Conservation (phyloP, 2,797 vertebrate species). For the Danio aesculapii region DNA sequence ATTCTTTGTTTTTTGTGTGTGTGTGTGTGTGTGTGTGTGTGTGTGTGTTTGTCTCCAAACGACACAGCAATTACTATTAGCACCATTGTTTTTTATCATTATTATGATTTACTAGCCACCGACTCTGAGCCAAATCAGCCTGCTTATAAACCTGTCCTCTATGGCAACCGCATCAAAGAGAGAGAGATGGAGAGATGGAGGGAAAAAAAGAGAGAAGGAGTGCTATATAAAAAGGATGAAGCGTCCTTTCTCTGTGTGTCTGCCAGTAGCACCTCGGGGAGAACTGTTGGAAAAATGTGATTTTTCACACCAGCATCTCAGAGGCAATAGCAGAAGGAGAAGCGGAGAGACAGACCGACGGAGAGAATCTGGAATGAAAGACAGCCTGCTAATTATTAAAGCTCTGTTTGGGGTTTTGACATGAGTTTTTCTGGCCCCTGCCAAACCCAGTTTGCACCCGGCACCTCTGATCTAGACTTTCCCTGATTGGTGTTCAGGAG, state of each 20-base stretch:
- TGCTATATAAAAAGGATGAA: constrained; percentile 81
- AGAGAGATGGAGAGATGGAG: constrained; percentile 31
- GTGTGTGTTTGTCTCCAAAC: constrained; percentile 52
- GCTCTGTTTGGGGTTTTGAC: constrained; percentile 71
- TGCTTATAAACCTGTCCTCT: constrained; percentile 78
- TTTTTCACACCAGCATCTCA: constrained; percentile 78
- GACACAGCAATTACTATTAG: constrained; percentile 70
- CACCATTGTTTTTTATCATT: constrained; percentile 66
- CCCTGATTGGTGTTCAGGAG: background rate
- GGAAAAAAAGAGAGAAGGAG: constrained; percentile 59
- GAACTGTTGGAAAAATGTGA: constrained; percentile 81
- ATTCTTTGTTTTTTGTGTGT: constrained; percentile 45
- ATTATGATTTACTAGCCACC: constrained; percentile 66
- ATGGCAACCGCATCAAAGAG: constrained; percentile 82
- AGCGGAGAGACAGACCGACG: constrained; percentile 58
- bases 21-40: constrained; percentile 27
- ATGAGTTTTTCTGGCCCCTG: constrained; percentile 64
- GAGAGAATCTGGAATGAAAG: constrained; percentile 60
- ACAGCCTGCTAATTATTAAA: constrained; percentile 76
- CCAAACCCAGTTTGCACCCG: constrained; percentile 47
- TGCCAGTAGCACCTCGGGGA: constrained; percentile 84
- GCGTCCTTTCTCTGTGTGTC: constrained; percentile 77
- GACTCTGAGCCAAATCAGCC: constrained; percentile 70
- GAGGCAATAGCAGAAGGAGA: constrained; percentile 58
- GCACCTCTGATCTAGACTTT: constrained; percentile 54